phyloP scores from a whole-genome alignment of 1,140 invertebrate genomes.

The Temnothorax nylanderi region DNA sequence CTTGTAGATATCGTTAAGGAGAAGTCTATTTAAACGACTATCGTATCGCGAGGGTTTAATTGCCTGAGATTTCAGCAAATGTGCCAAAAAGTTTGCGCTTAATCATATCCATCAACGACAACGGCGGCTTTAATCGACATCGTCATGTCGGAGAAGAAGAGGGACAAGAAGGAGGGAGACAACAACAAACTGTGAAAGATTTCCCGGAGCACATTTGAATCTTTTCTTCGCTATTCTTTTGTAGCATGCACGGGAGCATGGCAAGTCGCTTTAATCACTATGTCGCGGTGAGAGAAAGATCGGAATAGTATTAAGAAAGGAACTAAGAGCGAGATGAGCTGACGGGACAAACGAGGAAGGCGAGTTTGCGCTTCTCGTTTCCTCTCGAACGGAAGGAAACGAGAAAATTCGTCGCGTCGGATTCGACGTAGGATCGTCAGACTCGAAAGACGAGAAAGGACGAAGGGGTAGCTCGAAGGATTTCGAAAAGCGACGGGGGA shows the following conservation, averaged over 20 bases:
- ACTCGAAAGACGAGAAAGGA: constrained; percentile 28
- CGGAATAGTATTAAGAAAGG: not conserved
- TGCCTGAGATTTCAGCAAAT: constrained; percentile 40
- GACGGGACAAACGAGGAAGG: not conserved
- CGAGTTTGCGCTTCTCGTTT: constrained; percentile 20
- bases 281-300: not conserved
- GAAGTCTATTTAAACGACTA: not conserved
- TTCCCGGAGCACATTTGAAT: constrained; percentile 52
- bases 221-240: constrained; percentile 61
- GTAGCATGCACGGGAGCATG: constrained; percentile 23
- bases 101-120: constrained; percentile 52
- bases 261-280: constrained; percentile 29
- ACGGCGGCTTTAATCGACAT: constrained; percentile 15
- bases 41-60: constrained; percentile 11
- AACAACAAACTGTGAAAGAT: constrained; percentile 4
- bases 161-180: not conserved
- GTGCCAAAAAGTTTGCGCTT: constrained; percentile 60
- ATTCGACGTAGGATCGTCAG: not conserved
- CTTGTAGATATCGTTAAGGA: not conserved
- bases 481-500: constrained; percentile 8
- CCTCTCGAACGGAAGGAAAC: constrained; percentile 28
- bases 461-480: constrained; percentile 16
- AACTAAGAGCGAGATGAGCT: not conserved
- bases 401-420: constrained; percentile 40
- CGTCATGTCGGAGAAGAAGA: not conserved